phyloP scores from a whole-genome alignment of 2,888 invertebrate species.

The Physocephala rufipes region DNA sequence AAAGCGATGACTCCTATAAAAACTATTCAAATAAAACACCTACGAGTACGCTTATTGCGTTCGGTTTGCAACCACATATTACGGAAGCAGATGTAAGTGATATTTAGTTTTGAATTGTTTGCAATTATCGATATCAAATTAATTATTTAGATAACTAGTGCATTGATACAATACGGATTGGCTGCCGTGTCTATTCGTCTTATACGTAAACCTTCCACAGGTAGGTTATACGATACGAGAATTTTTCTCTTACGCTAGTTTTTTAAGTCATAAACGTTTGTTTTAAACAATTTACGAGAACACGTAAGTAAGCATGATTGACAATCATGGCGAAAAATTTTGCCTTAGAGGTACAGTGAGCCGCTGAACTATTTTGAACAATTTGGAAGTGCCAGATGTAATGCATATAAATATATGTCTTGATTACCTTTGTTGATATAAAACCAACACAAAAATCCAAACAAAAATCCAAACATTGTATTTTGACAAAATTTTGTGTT shows the following conservation, averaged over 20 bases:
- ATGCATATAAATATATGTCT: conserved; percentile 16
- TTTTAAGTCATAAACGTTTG: conserved; percentile 15
- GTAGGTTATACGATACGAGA: conserved; percentile 68
- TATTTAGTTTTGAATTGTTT: conserved; percentile 28
- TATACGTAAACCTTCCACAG: conserved; percentile 85
- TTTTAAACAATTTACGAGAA: conserved; percentile 1
- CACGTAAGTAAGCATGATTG: conserved; percentile 36
- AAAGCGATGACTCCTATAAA: conserved; percentile 61
- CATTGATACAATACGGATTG: conserved; percentile 77
- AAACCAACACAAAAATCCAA: conserved; percentile 42
- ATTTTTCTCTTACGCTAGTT: conserved; percentile 1
- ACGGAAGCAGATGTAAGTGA: conserved; percentile 79
- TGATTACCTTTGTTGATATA: conserved; percentile 30
- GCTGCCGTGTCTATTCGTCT: conserved; percentile 83
- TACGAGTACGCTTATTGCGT: conserved; percentile 78
- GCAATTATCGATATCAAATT: not conserved
- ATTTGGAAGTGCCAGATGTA: conserved; percentile 39
- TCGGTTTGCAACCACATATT: conserved; percentile 78
- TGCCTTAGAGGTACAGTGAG: conserved; percentile 19
- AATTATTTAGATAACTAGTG: conserved; percentile 75
- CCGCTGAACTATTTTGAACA: conserved; percentile 29
- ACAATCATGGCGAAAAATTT: conserved; percentile 4
- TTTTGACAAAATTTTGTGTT: conserved; percentile 69
- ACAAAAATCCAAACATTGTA: conserved; percentile 56
- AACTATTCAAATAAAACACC: conserved; percentile 70